Base-by-base conservation (phyloP, 2,888 invertebrate genomes). In the Hofmannophila pseudospretella region DNA sequence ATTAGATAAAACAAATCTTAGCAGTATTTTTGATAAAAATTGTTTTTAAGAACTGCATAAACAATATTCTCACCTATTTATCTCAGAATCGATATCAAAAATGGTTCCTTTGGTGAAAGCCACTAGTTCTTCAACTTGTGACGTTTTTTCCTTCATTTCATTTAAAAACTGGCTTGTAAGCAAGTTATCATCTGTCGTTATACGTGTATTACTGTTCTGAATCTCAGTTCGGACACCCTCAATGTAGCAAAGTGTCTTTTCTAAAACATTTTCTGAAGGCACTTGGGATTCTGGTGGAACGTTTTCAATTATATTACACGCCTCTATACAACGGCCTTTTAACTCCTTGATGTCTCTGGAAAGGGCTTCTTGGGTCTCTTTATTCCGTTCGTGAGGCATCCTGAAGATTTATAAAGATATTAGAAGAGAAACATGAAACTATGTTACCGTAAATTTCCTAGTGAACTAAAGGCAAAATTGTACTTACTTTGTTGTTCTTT, bases 51-150 rank as follows among this genome's bases (percentile, higher is more conserved):
- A 19, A 3, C 19, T 19, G 5, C 4, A 19, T 19, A 19, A n/a
- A n/a, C 16, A 16, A 16, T 5, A 16, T 5, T 16, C 16, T 16
- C 47, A 86, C 87, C 79, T 79, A 40, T 59, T 58, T 40, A 76
- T 81, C 50, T 86, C 81, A 20, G 49, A 45, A 36, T 78, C 68
- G 12, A 73, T 47, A 45, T 86, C 85, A 45, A 52, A 54, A 30
- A 80, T 67, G n/a, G 54, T 51, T 1, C 77, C 79, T 41, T 46
- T 61, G 1, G 69, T 75, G 41, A 71, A 82, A 5, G 77, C 78
- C 8, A 62, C 58, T 5, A 78, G 46, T 36, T 84, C 75, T 41
- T 81, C 63, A 8, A 80, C 49, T 20, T 82, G 70, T 0, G 32
- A 39, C 20, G 63, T 67, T 47, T 75, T 81, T 7, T 72, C 60